A percentile compares a stretch with the other conserved stretches of the same genome.
Conservation (phyloP, 2,888 invertebrate genomes). For the Polydrusus pterygomalis region DNA sequence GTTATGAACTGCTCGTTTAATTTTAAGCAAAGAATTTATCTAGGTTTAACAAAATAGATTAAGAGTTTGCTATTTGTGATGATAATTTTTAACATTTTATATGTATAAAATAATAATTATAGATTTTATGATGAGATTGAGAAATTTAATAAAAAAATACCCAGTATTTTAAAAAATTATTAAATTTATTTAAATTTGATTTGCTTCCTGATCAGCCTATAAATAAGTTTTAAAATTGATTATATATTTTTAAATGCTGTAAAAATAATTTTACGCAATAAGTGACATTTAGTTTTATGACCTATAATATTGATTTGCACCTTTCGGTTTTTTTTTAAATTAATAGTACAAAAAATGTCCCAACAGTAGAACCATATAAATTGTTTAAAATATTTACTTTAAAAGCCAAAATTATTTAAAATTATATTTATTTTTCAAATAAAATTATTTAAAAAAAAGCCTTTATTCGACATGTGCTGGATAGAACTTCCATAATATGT, state of each 20-base stretch:
- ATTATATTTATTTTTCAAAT: too few species aligned
- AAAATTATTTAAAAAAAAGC: too few species aligned
- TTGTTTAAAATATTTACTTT: too few species aligned
- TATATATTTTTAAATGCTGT: constrained; percentile 12
- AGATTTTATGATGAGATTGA: constrained; percentile 65
- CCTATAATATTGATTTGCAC: neutral
- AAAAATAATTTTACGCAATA: constrained; percentile 19
- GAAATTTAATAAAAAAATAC: constrained; percentile 63
- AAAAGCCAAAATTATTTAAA: too few species aligned
- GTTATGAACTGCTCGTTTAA: constrained; percentile 31
- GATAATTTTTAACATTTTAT: constrained; percentile 68
- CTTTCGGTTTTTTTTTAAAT: too few species aligned
- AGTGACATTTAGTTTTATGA: constrained; percentile 34
- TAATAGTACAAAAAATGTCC: too few species aligned
- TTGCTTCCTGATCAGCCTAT: constrained; percentile 57
- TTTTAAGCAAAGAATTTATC: constrained; percentile 54
- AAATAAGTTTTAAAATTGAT: constrained; percentile 14
- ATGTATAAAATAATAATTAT: constrained; percentile 62
- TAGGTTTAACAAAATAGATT: constrained; percentile 52
- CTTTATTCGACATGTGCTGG: too few species aligned
- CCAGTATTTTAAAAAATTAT: constrained; percentile 67
- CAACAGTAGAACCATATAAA: too few species aligned
- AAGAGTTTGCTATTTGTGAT: constrained; percentile 68
- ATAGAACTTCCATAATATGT: too few species aligned
- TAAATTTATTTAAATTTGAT: constrained; percentile 45